Evolutionary conservation across 2,888 invertebrate genomes (phyloP).

Genomic region (Leptura quadrifasciata): DNA sequence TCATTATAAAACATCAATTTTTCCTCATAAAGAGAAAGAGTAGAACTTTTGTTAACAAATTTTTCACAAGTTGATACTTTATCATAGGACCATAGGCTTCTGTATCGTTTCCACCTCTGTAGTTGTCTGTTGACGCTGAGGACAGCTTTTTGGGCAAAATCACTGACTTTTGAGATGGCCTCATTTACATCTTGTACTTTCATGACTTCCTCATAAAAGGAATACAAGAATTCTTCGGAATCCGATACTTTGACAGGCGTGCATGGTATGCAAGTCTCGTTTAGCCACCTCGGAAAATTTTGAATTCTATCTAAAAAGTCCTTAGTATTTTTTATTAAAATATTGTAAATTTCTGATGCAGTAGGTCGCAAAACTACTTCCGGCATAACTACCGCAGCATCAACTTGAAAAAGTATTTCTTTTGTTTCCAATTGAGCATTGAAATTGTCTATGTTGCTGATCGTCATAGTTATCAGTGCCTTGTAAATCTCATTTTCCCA

Average conservation of each 20-base stretch:
- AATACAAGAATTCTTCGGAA: constrained; percentile 79
- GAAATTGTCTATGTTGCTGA: constrained; percentile 84
- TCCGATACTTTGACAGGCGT: constrained; percentile 78
- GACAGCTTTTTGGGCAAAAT: constrained; percentile 80
- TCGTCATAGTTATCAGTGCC: constrained; percentile 80
- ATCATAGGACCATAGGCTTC: constrained; percentile 86
- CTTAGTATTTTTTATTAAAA: constrained; percentile 83
- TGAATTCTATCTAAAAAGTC: constrained; percentile 87
- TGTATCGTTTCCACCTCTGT: constrained; percentile 83
- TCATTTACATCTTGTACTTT: constrained; percentile 83
- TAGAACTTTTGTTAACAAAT: constrained; percentile 81
- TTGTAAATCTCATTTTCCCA: constrained; percentile 90
- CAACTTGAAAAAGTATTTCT: constrained; percentile 85
- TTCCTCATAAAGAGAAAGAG: constrained; percentile 85
- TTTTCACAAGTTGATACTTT: constrained; percentile 85
- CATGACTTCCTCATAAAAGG: constrained; percentile 87
- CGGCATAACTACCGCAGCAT: constrained; percentile 83
- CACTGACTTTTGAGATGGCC: constrained; percentile 80
- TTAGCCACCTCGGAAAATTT: constrained; percentile 90
- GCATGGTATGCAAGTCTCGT: constrained; percentile 85
- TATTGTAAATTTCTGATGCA: constrained; percentile 85
- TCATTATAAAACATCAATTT: constrained; percentile 89
- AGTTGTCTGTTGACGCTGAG: constrained; percentile 79
- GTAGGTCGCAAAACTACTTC: constrained; percentile 87
- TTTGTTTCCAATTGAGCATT: constrained; percentile 75